Conservation (phyloP, 2,113 vertebrate genomes). For the Azemiops feae region DNA sequence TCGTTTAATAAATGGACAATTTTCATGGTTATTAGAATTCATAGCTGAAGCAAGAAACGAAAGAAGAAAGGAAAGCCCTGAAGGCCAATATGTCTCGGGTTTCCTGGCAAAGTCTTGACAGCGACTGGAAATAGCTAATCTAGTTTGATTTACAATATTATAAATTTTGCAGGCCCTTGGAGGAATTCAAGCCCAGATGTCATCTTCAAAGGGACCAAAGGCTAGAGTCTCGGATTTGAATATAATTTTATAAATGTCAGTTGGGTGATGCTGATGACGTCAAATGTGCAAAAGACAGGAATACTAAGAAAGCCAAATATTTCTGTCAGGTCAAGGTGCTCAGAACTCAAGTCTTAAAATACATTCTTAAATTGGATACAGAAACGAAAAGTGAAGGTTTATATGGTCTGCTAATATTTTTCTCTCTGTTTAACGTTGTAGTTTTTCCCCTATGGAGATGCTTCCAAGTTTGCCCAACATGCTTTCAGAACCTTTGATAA, state of each 20-base stretch:
- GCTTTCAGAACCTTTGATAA: conserved; percentile 99
- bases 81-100: background rate
- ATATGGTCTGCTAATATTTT: background rate
- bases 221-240: background rate
- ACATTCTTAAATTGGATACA: background rate
- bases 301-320: background rate
- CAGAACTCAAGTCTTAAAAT: background rate
- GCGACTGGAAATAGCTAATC: background rate
- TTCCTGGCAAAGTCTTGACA: background rate
- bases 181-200: background rate
- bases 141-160: background rate
- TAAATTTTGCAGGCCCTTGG: conserved; percentile 10
- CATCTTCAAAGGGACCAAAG: conserved; percentile 10
- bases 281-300: background rate
- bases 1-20: conserved; percentile 25
- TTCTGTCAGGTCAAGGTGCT: background rate
- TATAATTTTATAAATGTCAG: background rate
- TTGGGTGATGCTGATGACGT: background rate
- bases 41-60: background rate
- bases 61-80: background rate
- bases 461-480: conserved; percentile 97
- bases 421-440: conserved; percentile 56
- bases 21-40: conserved; percentile 9
- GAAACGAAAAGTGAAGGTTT: background rate
- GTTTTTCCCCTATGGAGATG: conserved; percentile 97